Evolutionary conservation across 2,888 invertebrate species (phyloP).

Genomic region (Trypoxylon attenuatum): DNA sequence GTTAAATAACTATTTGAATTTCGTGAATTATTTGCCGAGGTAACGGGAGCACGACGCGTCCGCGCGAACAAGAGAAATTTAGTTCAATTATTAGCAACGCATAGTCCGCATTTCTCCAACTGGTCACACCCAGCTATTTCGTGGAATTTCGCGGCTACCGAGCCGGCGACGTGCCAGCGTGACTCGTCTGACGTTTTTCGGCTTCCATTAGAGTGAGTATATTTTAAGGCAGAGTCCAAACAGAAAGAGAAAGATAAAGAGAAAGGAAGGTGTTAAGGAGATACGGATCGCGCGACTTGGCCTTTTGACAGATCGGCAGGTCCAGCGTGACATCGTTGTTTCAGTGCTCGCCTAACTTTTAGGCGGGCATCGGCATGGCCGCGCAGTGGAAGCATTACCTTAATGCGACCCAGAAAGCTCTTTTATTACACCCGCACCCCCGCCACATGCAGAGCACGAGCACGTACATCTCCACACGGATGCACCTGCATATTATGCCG

Average conservation of each 20-base stretch:
- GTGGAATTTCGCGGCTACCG: background rate
- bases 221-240: background rate
- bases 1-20: background rate
- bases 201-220: background rate
- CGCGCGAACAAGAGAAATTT: background rate
- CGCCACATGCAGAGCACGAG: background rate
- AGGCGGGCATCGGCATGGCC: slow-evolving; percentile 41
- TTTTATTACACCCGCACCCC: slow-evolving; percentile 62
- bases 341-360: slow-evolving; percentile 44
- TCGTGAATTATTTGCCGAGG: background rate
- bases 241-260: background rate
- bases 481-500: slow-evolving; percentile 1
- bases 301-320: slow-evolving; percentile 32
- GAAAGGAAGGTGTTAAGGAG: slow-evolving; percentile 1
- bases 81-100: background rate
- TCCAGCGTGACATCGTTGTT: slow-evolving; percentile 32
- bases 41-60: background rate
- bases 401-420: slow-evolving; percentile 71
- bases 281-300: slow-evolving; percentile 15
- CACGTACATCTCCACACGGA: slow-evolving; percentile 16
- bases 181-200: background rate
- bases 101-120: background rate
- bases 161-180: background rate
- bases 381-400: slow-evolving; percentile 66
- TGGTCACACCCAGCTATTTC: background rate